Percentiles rank a stretch among this genome's conserved stretches.
Evolutionary conservation across 53 echinoderm and acorn worm genomes (phyloP).

Genomic region (Astropecten irregularis): DNA sequence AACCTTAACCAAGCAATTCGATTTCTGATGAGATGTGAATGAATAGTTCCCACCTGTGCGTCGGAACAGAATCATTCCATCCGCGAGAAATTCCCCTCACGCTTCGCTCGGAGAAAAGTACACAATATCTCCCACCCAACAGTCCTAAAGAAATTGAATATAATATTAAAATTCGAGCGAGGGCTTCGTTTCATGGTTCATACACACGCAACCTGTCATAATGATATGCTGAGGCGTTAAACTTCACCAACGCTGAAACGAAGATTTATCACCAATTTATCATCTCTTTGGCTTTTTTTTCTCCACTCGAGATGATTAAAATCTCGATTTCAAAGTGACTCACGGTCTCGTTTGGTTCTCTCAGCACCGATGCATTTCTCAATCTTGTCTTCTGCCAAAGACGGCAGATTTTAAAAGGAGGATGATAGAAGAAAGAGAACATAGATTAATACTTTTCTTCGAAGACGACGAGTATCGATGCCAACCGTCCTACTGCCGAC

Average conservation of each 20-base stretch:
- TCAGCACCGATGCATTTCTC: background rate
- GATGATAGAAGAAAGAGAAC: background rate
- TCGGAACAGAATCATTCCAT: too few species aligned
- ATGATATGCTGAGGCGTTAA: constrained; percentile 12
- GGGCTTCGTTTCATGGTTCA: background rate
- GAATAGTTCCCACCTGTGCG: too few species aligned
- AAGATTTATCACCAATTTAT: constrained; percentile 21
- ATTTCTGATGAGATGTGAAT: too few species aligned
- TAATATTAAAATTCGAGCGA: background rate
- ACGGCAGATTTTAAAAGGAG: background rate
- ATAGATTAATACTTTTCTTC: constrained; percentile 10
- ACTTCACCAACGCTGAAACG: constrained; percentile 7
- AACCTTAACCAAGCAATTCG: too few species aligned
- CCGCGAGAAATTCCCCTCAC: too few species aligned
- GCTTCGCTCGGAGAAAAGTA: too few species aligned
- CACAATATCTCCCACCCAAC: too few species aligned
- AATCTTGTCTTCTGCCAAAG: background rate
- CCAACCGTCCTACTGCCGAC: background rate
- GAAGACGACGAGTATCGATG: constrained; percentile 15
- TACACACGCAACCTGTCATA: background rate
- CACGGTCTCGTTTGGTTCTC: background rate
- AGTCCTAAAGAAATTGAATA: too few species aligned
- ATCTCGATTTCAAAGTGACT: constrained; percentile 45
- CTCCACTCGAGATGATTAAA: constrained; percentile 6
- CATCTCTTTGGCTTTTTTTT: background rate